Percentiles rank a stretch among this genome's conserved stretches.
Evolutionary conservation across 2,888 invertebrate species (phyloP).

Genomic region (Digitonthophagus gazella): DNA sequence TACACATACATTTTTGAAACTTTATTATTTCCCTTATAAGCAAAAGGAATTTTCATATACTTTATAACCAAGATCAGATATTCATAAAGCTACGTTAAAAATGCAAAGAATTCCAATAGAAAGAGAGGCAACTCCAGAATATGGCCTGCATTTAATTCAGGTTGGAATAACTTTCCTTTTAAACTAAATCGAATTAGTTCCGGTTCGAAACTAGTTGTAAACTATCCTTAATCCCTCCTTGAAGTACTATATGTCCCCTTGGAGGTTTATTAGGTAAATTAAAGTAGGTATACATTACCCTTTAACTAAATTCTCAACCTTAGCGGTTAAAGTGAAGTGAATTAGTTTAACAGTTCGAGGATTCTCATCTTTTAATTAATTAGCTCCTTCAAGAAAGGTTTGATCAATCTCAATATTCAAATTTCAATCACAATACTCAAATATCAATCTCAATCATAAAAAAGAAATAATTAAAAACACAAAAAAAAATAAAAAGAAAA

Average conservation of each 20-base stretch:
- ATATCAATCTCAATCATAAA: too few relatives aligned
- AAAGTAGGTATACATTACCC: background rate
- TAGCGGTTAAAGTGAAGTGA: background rate
- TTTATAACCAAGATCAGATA: background rate
- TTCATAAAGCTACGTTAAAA: background rate
- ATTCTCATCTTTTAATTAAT: too few relatives aligned
- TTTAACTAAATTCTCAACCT: background rate
- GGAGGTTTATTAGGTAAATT: background rate
- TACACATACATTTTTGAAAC: too few relatives aligned
- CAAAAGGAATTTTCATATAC: background rate
- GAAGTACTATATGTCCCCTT: background rate
- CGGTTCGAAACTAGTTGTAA: background rate
- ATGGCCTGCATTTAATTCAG: background rate
- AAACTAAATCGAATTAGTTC: background rate
- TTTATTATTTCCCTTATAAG: too few relatives aligned
- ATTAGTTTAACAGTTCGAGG: too few relatives aligned
- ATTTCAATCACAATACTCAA: too few relatives aligned
- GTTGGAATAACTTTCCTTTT: background rate
- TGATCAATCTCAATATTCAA: too few relatives aligned
- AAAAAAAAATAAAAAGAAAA: too few relatives aligned
- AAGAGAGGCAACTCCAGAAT: background rate
- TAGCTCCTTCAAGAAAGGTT: too few relatives aligned
- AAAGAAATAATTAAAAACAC: too few relatives aligned
- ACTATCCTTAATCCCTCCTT: background rate
- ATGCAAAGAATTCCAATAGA: background rate